phyloP scores from a whole-genome alignment of 2,113 vertebrate species.

The Urocolius indicus region DNA sequence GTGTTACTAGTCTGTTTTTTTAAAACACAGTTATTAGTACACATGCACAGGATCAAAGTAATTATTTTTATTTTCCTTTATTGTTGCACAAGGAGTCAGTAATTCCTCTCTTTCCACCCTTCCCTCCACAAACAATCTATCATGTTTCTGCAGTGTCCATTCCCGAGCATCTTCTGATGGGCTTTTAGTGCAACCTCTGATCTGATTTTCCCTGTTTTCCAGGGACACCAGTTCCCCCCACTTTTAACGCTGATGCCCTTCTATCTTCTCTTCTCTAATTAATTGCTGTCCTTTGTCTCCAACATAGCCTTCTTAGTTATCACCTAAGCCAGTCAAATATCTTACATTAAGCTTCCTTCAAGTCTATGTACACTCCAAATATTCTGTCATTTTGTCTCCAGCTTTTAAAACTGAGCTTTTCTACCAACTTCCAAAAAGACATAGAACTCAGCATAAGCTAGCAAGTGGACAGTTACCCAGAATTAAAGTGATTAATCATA shows the following conservation, averaged over 20 bases:
- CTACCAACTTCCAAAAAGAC: background rate
- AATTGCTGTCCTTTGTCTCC: background rate
- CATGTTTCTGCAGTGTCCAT: background rate
- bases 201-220: background rate
- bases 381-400: background rate
- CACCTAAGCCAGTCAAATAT: background rate
- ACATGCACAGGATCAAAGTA: background rate
- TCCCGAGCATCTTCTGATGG: background rate
- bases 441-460: background rate
- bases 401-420: background rate
- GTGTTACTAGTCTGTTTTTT: background rate
- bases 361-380: background rate
- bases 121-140: background rate
- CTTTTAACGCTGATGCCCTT: background rate
- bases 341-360: background rate
- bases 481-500: background rate
- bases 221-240: background rate
- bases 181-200: background rate
- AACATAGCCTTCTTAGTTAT: background rate
- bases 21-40: background rate
- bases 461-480: background rate
- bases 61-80: background rate
- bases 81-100: background rate
- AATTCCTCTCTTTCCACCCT: background rate
- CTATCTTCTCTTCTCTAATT: background rate